Evolutionary conservation across 2,797 vertebrate genomes (phyloP).

Genomic region (Protonibea diacanthus): DNA sequence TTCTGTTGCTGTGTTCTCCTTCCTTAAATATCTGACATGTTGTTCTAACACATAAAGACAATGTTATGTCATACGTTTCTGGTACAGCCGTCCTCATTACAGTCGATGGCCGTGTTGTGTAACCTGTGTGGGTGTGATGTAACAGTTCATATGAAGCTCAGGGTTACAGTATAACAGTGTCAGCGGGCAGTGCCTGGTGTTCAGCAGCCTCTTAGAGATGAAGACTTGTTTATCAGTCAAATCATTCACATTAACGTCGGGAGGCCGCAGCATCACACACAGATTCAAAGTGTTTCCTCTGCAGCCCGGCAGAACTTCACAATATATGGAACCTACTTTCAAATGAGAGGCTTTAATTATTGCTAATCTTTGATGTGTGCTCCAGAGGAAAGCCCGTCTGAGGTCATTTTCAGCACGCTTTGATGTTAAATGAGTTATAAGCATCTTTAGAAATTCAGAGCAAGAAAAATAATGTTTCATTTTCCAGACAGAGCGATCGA

Average conservation of each 20-base stretch:
- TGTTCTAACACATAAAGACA: too few species aligned
- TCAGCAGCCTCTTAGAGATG: neutral
- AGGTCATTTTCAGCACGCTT: constrained; percentile 56
- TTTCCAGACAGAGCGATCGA: constrained; percentile 23
- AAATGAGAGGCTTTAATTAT: constrained; percentile 62
- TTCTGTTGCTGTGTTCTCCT: too few species aligned
- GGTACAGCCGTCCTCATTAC: too few species aligned
- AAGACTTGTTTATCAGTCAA: constrained; percentile 5
- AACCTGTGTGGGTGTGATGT: too few species aligned
- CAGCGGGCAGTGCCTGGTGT: too few species aligned
- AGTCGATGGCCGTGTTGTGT: too few species aligned
- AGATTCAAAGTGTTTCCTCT: constrained; percentile 20
- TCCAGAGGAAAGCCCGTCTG: constrained; percentile 30
- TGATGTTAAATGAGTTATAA: constrained; percentile 55
- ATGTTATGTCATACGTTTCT: too few species aligned
- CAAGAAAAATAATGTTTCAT: constrained; percentile 33
- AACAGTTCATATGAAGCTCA: too few species aligned
- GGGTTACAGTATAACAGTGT: too few species aligned
- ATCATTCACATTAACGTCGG: neutral
- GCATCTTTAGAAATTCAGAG: constrained; percentile 41
- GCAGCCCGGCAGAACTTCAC: constrained; percentile 9
- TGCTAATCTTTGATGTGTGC: constrained; percentile 65
- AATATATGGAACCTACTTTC: constrained; percentile 36
- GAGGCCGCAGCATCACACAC: neutral
- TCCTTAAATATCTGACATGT: too few species aligned